Percentiles rank a stretch among this genome's conserved stretches.
Evolutionary conservation across 2,888 invertebrate species (phyloP).

Genomic region (Drosophila trichaetosa): DNA sequence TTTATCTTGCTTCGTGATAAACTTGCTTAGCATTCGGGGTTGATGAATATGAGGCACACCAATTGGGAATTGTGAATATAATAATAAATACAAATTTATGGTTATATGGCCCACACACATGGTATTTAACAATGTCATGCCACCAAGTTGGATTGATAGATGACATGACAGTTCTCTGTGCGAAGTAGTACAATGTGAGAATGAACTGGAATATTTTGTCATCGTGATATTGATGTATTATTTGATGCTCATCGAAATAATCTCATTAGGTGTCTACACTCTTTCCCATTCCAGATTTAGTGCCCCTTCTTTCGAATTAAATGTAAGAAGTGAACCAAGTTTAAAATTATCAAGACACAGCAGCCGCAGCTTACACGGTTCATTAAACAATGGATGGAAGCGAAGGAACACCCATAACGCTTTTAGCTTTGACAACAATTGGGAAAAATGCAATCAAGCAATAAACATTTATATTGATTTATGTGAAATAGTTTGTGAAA

Average conservation of each 20-base stretch:
- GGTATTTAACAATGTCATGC: constrained; percentile 37
- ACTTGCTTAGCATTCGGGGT: background rate
- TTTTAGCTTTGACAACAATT: constrained; percentile 12
- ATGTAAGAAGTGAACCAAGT: background rate
- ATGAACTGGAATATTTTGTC: constrained; percentile 4
- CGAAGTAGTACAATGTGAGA: constrained; percentile 7
- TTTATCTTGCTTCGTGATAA: background rate
- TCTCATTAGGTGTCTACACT: background rate
- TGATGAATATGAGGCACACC: constrained; percentile 7
- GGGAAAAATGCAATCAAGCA: constrained; percentile 14
- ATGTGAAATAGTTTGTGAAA: constrained; percentile 40
- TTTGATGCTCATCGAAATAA: background rate
- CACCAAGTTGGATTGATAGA: constrained; percentile 25
- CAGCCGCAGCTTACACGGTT: constrained; percentile 20
- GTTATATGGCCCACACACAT: constrained; percentile 50
- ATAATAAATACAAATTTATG: constrained; percentile 58
- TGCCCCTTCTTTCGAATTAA: background rate
- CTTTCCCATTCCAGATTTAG: background rate
- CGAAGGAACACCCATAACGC: background rate
- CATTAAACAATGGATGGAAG: constrained; percentile 20
- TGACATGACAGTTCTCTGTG: background rate
- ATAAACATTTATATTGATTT: constrained; percentile 45
- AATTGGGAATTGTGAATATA: constrained; percentile 8
- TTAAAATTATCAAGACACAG: constrained; percentile 18
- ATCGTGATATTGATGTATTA: constrained; percentile 11